Conservation (phyloP, 2,113 vertebrate genomes). For the Passer domesticus region DNA sequence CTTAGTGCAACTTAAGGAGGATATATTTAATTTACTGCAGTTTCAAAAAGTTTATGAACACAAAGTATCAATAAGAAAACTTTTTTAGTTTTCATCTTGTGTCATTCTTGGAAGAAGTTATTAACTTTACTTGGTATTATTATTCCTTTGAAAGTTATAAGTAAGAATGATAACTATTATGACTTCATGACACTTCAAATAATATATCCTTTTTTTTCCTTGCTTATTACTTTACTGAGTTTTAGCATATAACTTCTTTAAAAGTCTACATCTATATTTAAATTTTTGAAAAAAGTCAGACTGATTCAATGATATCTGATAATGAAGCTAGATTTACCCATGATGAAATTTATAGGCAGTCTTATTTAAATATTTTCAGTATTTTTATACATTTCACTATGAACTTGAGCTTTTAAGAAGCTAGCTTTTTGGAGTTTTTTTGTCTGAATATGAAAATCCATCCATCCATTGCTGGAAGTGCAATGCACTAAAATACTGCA, state of each 20-base stretch:
- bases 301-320: background rate
- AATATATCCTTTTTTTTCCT: background rate
- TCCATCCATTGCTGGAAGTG: background rate
- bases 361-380: background rate
- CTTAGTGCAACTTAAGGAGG: background rate
- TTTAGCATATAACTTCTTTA: background rate
- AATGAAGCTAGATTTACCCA: background rate
- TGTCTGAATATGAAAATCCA: background rate
- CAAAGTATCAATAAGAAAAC: background rate
- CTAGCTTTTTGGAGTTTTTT: background rate
- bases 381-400: background rate
- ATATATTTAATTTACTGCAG: background rate
- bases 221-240: background rate
- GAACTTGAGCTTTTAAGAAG: background rate
- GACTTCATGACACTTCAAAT: constrained; percentile 1
- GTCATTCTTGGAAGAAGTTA: background rate
- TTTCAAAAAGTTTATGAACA: background rate
- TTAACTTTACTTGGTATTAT: background rate
- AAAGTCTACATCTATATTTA: background rate
- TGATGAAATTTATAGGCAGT: background rate
- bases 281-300: background rate
- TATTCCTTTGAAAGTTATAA: background rate
- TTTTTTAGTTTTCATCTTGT: background rate
- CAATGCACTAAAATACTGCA: background rate
- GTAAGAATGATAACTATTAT: background rate